A percentile compares a stretch with the other conserved stretches of the same genome.
Conservation (phyloP, 2,888 invertebrate genomes). For the Lomographa bimaculata region DNA sequence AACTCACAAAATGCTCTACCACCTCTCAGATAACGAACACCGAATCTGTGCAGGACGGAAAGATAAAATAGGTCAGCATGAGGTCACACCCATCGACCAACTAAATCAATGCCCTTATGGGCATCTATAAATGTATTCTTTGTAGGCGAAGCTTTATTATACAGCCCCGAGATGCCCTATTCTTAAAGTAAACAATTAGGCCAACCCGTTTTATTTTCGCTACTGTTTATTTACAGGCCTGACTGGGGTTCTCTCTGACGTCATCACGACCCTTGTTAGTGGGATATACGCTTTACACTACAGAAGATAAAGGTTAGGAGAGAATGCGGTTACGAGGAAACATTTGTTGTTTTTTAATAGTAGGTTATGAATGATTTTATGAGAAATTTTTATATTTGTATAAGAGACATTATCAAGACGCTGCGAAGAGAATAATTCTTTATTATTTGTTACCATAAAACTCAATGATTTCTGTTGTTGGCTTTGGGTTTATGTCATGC, state of each 20-base stretch:
- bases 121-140: too few relatives aligned
- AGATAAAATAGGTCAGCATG: too few relatives aligned
- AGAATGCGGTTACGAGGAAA: conserved; percentile 14
- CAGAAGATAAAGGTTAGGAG: conserved; percentile 18
- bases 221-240: conserved; percentile 46
- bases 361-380: too few relatives aligned
- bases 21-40: too few relatives aligned
- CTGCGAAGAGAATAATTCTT: conserved; percentile 20
- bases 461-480: conserved; percentile 12
- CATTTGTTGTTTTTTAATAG: conserved; percentile 16
- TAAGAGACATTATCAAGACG: too few relatives aligned
- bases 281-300: conserved; percentile 32
- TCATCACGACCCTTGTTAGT: conserved; percentile 29
- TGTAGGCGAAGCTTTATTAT: too few relatives aligned
- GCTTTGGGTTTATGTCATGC: too few relatives aligned
- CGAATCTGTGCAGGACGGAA: too few relatives aligned
- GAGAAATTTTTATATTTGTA: too few relatives aligned
- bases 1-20: too few relatives aligned
- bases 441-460: too few relatives aligned
- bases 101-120: conserved; percentile 15
- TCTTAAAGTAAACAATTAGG: conserved; percentile 53
- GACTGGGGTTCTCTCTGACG: conserved; percentile 41
- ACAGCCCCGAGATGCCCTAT: conserved; percentile 37
- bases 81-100: too few relatives aligned
- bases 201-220: conserved; percentile 51